phyloP scores from a whole-genome alignment of 2,113 vertebrate species.

The Hiodon alosoides region DNA sequence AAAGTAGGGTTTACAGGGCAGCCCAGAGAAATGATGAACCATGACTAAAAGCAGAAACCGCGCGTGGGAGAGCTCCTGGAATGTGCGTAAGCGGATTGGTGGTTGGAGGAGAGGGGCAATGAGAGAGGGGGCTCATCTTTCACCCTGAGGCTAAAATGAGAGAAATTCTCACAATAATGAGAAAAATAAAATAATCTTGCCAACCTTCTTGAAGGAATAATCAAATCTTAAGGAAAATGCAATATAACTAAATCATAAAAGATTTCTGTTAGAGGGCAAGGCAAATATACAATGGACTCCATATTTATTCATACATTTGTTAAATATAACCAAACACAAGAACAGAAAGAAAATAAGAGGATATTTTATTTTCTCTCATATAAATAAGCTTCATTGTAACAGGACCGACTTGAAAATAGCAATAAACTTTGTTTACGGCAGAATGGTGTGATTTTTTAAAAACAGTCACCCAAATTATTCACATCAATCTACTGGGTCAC shows the following conservation, averaged over 20 bases:
- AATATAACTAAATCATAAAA: not conserved
- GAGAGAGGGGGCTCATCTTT: not conserved
- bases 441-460: too few relatives aligned
- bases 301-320: too few relatives aligned
- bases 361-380: too few relatives aligned
- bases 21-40: not conserved
- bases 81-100: not conserved
- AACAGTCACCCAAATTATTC: too few relatives aligned
- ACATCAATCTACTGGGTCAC: too few relatives aligned
- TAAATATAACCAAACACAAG: too few relatives aligned
- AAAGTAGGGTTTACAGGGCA: not conserved
- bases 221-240: not conserved
- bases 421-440: too few relatives aligned
- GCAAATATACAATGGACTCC: not conserved
- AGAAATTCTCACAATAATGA: not conserved
- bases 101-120: not conserved
- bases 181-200: not conserved
- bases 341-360: too few relatives aligned
- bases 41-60: not conserved
- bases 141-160: not conserved
- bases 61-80: not conserved
- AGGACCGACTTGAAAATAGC: too few relatives aligned
- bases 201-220: constrained; percentile 1
- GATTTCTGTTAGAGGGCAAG: not conserved
- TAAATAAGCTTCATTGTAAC: too few relatives aligned